Base-by-base conservation (phyloP, 2,113 vertebrate species). In the Perognathus longimembris region DNA sequence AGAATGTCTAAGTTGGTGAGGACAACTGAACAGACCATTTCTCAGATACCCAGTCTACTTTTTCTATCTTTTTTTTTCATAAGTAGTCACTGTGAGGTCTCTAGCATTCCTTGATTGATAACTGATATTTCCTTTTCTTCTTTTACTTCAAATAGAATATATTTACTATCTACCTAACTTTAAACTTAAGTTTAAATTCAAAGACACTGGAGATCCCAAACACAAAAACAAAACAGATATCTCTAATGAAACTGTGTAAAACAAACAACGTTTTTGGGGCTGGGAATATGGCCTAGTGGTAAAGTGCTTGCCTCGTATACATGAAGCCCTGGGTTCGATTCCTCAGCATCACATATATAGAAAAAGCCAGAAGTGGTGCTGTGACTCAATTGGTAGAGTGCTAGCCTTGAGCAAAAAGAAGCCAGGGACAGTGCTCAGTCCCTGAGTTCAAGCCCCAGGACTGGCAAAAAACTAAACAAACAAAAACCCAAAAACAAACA, bases 131-230 rank as follows among this genome's bases (percentile, higher is more conserved):
- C 50, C 50, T 11, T 30, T 11, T 30, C 15, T 63, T 34, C 24
- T 59, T 34, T 42, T 30, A 66, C 74, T 85, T 74, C 32, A 80
- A 21, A 85, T 45, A 85, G 30, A 66, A 67, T 32, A 11, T 74
- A 74, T 40, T 66, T 74, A 57, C 12, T 40, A 26, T 38, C 38
- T 26, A 7, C 28, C 6, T 64, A 83, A 67, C 85, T 54, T n/a
- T 73, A n/a, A 78, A 79, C 42, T 69, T 78, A 26, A 50, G 78
- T 66, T 36, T 22, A 89, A 80, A 38, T 67, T 93, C 11, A 85
- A 67, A 74, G n/a, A 74, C 7, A 17, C 26, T 26, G 20, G 10
- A 36, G 30, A 71, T 24, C 17, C 26, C 22, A 74, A 54, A 34
- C 30, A 30, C 24, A 59, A 85, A 59, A 45, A 45, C 45, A 45